phyloP scores from a whole-genome alignment of 2,888 invertebrate species.

The Eupithecia subfuscata region DNA sequence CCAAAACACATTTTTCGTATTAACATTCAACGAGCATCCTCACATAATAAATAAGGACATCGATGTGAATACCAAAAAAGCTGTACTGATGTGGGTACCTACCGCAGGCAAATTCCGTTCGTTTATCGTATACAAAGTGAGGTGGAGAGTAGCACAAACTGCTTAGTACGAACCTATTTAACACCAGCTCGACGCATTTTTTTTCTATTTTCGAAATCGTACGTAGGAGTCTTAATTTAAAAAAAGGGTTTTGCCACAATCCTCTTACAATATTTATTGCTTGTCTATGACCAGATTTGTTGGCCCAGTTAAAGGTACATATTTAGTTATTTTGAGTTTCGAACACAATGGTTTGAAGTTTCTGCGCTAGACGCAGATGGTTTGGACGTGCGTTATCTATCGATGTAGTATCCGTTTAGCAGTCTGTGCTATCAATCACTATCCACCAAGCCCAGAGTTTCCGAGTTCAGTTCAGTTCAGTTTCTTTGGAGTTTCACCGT shows the following conservation, averaged over 20 bases:
- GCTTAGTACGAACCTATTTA: not conserved
- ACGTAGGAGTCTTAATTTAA: not conserved
- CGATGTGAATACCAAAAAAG: slow-evolving; percentile 55
- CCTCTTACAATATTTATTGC: not conserved
- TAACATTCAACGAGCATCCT: slow-evolving; percentile 54
- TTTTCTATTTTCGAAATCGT: not conserved
- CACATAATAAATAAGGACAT: slow-evolving; percentile 52
- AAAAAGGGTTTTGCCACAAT: not conserved
- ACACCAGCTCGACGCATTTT: not conserved
- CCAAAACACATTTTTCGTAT: slow-evolving; percentile 40
- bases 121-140: slow-evolving; percentile 31
- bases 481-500: not conserved
- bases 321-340: not conserved
- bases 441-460: no score
- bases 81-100: slow-evolving; percentile 46
- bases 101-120: slow-evolving; percentile 40
- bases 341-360: not conserved
- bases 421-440: no score
- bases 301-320: not conserved
- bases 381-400: not conserved
- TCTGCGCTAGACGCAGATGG: not conserved
- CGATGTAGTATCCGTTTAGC: not conserved
- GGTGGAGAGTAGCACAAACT: slow-evolving; percentile 8
- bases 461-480: no score
- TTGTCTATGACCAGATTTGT: not conserved